A percentile compares a stretch with the other conserved stretches of the same genome.
Evolutionary conservation across 2,797 vertebrate genomes (phyloP).

Genomic region (Fundulus diaphanus): DNA sequence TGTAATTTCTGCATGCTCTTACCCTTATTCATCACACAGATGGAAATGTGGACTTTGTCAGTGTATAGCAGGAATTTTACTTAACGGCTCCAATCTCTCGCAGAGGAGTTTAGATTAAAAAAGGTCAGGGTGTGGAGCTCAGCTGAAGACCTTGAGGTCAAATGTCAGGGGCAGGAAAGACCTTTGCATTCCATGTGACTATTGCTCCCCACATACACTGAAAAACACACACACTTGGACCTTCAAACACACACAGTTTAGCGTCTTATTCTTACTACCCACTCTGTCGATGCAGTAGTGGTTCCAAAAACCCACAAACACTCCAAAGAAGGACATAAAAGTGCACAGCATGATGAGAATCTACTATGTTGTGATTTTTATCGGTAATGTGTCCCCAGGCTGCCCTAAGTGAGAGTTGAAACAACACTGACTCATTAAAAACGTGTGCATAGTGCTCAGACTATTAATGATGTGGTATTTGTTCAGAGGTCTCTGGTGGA

Average conservation of each 20-base stretch:
- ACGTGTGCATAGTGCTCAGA: slow-evolving; percentile 12
- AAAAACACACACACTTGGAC: background rate
- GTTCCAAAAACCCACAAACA: slow-evolving; percentile 28
- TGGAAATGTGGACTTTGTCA: background rate
- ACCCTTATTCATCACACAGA: background rate
- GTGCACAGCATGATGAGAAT: slow-evolving; percentile 28
- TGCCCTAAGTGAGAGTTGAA: slow-evolving; percentile 18
- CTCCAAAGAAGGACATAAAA: slow-evolving; percentile 53
- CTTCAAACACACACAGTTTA: slow-evolving; percentile 8
- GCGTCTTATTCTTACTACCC: slow-evolving; percentile 30
- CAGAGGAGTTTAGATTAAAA: slow-evolving; percentile 75
- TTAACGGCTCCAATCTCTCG: slow-evolving; percentile 59
- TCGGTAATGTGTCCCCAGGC: slow-evolving; percentile 30
- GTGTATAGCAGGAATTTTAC: slow-evolving; percentile 14
- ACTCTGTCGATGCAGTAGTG: slow-evolving; percentile 9
- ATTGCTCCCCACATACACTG: slow-evolving; percentile 34
- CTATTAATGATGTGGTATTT: slow-evolving; percentile 45
- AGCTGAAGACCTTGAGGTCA: slow-evolving; percentile 70
- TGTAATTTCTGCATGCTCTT: background rate
- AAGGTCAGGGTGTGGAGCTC: slow-evolving; percentile 75
- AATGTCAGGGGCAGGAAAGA: slow-evolving; percentile 76
- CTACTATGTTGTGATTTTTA: slow-evolving; percentile 32
- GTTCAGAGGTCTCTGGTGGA: slow-evolving; percentile 37
- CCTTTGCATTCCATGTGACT: slow-evolving; percentile 77
- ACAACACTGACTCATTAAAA: slow-evolving; percentile 52